A percentile compares a stretch with the other conserved stretches of the same genome.
phyloP scores from a whole-genome alignment of 2,113 vertebrate species.

The Alexandromys fortis region DNA sequence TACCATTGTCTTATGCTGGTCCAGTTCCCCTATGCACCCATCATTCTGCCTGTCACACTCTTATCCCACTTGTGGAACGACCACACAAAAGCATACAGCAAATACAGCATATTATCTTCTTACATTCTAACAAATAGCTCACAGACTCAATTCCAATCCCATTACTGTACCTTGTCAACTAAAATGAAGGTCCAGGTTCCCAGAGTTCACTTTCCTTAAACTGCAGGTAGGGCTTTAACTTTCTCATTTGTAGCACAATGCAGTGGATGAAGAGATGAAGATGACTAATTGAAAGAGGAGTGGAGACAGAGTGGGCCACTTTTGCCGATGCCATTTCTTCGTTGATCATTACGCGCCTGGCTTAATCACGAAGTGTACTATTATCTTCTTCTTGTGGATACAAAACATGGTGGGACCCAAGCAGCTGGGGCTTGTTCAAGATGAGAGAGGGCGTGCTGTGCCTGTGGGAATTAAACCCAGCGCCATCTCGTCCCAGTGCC shows the following conservation, averaged over 20 bases:
- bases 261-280: neutral
- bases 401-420: neutral
- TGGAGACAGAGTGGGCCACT: neutral
- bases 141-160: neutral
- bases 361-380: neutral
- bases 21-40: neutral
- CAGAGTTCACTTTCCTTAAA: neutral
- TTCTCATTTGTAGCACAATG: neutral
- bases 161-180: neutral
- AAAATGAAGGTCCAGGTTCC: neutral
- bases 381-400: neutral
- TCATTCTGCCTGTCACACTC: neutral
- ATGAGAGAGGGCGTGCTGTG: neutral
- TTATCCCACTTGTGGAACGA: neutral
- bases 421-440: neutral
- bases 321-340: neutral
- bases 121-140: neutral
- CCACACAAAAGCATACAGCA: neutral
- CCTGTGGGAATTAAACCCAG: neutral
- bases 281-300: neutral
- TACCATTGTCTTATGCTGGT: accelerated
- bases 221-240: neutral
- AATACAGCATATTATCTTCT: neutral
- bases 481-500: neutral
- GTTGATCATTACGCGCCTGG: neutral